Evolutionary conservation across 2,888 invertebrate genomes (phyloP).

Genomic region (Papilio elwesi): DNA sequence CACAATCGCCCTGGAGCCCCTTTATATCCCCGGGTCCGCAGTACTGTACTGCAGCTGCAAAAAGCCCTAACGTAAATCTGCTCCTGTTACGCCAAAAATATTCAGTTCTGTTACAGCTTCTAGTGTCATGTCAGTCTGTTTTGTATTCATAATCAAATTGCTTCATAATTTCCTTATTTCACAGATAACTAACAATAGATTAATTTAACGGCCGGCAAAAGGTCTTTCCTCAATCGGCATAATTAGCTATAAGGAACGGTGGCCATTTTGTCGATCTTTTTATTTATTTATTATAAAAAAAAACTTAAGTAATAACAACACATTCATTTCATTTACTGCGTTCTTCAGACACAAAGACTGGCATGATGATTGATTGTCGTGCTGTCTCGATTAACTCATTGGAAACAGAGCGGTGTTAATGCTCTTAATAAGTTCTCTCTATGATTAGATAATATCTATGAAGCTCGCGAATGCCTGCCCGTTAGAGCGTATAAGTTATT

Average conservation of each 20-base stretch:
- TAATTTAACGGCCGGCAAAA: conserved; percentile 24
- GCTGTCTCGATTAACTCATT: conserved; percentile 20
- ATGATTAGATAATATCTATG: conserved; percentile 30
- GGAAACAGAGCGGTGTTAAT: conserved; percentile 33
- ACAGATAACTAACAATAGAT: conserved; percentile 31
- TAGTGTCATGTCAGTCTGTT: not conserved
- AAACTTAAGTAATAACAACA: conserved; percentile 33
- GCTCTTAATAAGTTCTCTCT: conserved; percentile 37
- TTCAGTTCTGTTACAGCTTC: not conserved
- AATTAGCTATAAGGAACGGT: conserved; percentile 18
- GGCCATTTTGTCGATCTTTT: conserved; percentile 24
- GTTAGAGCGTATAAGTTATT: conserved; percentile 21
- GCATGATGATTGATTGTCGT: conserved; percentile 32
- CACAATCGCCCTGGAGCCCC: too few species aligned
- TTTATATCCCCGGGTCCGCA: too few species aligned
- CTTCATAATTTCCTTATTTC: conserved; percentile 11
- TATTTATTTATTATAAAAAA: too few species aligned
- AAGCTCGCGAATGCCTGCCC: conserved; percentile 14
- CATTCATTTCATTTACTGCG: conserved; percentile 23
- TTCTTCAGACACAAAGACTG: conserved; percentile 28
- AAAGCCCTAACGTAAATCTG: too few species aligned
- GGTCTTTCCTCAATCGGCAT: not conserved
- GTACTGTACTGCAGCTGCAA: too few species aligned
- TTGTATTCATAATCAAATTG: not conserved
- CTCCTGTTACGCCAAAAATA: too few species aligned